Conservation (phyloP, 2,888 invertebrate genomes). For the Nymphalis c-album region DNA sequence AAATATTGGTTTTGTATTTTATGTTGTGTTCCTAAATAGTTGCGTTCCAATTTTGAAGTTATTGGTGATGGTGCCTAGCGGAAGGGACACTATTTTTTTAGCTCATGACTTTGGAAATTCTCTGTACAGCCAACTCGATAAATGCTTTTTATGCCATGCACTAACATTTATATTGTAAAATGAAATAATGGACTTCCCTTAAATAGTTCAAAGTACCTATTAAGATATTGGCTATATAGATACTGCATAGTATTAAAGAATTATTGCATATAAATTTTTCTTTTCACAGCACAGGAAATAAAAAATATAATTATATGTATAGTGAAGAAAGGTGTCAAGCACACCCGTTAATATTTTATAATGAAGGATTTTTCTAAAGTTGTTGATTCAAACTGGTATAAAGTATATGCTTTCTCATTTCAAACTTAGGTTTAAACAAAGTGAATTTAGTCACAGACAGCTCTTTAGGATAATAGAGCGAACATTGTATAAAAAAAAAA, state of each 20-base stretch:
- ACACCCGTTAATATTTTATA: conserved; percentile 54
- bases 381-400: conserved; percentile 63
- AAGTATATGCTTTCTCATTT: conserved; percentile 64
- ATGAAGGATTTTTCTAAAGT: conserved; percentile 67
- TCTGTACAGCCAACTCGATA: conserved; percentile 49
- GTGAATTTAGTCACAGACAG: conserved; percentile 69
- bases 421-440: conserved; percentile 60
- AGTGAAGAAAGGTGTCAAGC: conserved; percentile 51
- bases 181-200: conserved; percentile 44
- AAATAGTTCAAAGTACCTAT: conserved; percentile 44
- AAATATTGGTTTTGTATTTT: conserved; percentile 53
- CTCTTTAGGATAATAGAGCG: conserved; percentile 68
- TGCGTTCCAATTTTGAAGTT: conserved; percentile 54
- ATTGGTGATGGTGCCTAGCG: conserved; percentile 54
- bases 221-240: conserved; percentile 47
- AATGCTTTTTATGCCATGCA: conserved; percentile 51
- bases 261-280: conserved; percentile 25
- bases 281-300: conserved; percentile 47
- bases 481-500: conserved; percentile 71
- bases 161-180: conserved; percentile 54
- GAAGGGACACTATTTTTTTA: conserved; percentile 45
- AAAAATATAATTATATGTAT: conserved; percentile 45
- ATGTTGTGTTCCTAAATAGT: conserved; percentile 62
- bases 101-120: conserved; percentile 70
- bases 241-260: conserved; percentile 29